Evolutionary conservation across 2,888 invertebrate genomes (phyloP), one percentile per base, ranked within the genome.

Genomic region (Erebia ligea): DNA sequence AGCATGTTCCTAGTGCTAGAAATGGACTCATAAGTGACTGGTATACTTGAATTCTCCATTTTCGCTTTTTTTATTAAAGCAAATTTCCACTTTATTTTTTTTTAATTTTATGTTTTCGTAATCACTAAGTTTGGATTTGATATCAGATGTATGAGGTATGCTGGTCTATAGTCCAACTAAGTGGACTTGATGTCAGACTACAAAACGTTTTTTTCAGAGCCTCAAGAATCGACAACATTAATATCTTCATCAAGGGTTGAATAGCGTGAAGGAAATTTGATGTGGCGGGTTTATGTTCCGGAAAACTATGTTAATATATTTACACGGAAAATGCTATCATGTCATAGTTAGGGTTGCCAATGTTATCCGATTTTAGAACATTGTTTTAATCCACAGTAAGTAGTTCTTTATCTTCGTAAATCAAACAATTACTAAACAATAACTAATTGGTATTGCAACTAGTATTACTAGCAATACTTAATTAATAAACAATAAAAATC

Each of bases 291-390:
- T 56, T 56, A 56, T 65, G 65, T 56, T 56, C 65, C 65, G 65
- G 56, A 56, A 65, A 65, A 65, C 65, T 65, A 56, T 56, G 65
- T 65, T 56, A 65, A 65, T 52, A 54, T 64, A 48, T 52, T 64
- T 52, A 64, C 50, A 54, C 54, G 40, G 54, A 64, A 64, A 25
- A 52, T 52, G n/a, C 34, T 6, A n/a, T 13, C 48, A 52, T 50
- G 25, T n/a, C 10, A 40, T 17, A 9, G 40, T 19, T 45, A 45
- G 45, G 62, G 62, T 45, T 62, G 58, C 9, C 62, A 48, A 21
- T 48, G 17, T 42, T n/a, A 40, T 19, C 10, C 6, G 25, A 25
- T 21, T 6, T 25, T 13, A 15, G 21, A 21, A 15, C 13, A 48
- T 48, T 5, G 48, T 15, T 15, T 4, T 52, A 8, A 52, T 52